Base-by-base conservation (phyloP, 2,797 vertebrate genomes). In the Clarias fuscus region DNA sequence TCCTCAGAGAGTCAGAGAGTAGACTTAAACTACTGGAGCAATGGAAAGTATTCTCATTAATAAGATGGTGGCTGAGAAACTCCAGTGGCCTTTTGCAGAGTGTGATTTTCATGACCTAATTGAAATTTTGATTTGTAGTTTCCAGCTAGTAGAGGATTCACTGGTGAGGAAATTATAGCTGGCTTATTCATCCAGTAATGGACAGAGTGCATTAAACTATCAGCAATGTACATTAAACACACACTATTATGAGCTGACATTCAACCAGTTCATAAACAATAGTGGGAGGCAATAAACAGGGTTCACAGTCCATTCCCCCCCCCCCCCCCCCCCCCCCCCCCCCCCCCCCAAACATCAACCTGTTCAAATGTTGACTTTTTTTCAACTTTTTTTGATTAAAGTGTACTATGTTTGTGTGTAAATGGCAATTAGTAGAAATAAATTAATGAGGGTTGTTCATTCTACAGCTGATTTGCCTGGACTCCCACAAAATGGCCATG, bases 11-110 rank as follows among this genome's bases (percentile, higher is more conserved):
- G 89, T 92, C 89, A 14, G 85, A 90, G 90, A 91, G 89, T 88
- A 89, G 91, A 82, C 84, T 84, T 73, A 91, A 90, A 90, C 90
- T 85, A 91, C 91, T 90, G 82, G 84, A 80, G 92, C 90, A 91
- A 91, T 93, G 90, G 92, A 87, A 90, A 89, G 89, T 90, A 84
- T 92, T 89, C 92, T 94, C 91, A 93, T 94, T 95, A 93, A 91
- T 76, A 91, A 91, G 92, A 87, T 58, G 75, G 84, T 90, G 89
- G 87, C 80, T 86, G 85, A 84, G 81, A 85, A 88, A 87, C 86
- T 82, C 81, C 56, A 75, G 88, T 91, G 90, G 83, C 86, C 82
- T 82, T 80, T 73, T 83, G 82, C 43, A 77, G n/a, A 17, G 59
- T 18, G 65, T 59, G 82, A 85, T 68, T 87, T 85, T 59, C 59